Evolutionary conservation across 2,113 vertebrate genomes (phyloP), one percentile per base, ranked within the genome.

Genomic region (Galeopterus variegatus): DNA sequence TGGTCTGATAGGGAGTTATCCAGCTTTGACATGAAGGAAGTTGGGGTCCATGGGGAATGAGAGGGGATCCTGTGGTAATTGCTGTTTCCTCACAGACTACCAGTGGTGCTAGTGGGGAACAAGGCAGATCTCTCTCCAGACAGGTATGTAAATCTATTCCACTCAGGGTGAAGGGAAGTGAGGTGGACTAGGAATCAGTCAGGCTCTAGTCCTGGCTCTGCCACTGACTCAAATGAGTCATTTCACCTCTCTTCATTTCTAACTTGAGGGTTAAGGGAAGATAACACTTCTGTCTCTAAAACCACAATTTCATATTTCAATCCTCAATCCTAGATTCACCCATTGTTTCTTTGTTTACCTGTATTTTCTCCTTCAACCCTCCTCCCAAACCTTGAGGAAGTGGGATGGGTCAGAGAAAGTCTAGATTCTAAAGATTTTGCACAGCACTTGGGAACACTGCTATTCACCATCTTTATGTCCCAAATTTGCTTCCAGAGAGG

Each of bases 91-190:
- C 8, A 0, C 96, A 99, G 99, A 94, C 98, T 99, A 93, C 99
- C 99, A 0, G 99, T 99, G 96, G 99, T 99, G 97, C 99, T 99
- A 94, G 99, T 99, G 96, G 99, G 99, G 82, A 99, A 99, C 98
- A 99, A 99, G 99, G 99, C 98, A 15, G 99, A 99, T 94, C 99
- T 99, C 87, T 99, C 99, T 96, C 98, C 99, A 98, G 98, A 99
- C 98, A 99, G 99, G 99, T 99, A 98, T 60, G 95, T 84, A 72
- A 82, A 80, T 87, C 56, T 28, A 70, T 54, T 8, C 56, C 81
- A 84, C 50, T 70, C 28, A 13, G 45, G 52, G 5, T 1, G 4
- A 60, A 83, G n/a, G 41, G 36, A 94, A 91, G 3, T 48, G 23
- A 79, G 36, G 52, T 54, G 31, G 7, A 9, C 54, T 48, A 58